phyloP scores from a whole-genome alignment of 2,113 vertebrate species.

The Elachura formosa region DNA sequence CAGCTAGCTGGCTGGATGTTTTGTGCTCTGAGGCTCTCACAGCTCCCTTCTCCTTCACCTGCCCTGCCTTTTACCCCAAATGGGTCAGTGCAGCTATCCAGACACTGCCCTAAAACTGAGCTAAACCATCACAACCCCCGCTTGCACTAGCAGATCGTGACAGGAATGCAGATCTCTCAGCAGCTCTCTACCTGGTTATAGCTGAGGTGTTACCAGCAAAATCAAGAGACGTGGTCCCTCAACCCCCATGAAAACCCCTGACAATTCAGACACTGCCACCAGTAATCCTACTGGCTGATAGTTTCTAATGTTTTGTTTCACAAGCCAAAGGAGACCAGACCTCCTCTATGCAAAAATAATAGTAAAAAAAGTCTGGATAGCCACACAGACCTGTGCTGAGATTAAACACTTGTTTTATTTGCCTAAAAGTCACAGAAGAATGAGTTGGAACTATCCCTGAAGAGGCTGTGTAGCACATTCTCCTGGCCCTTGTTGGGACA shows the following conservation, averaged over 20 bases:
- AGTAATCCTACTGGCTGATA: neutral
- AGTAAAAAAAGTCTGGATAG: neutral
- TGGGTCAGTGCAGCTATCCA: neutral
- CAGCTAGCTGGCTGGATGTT: neutral
- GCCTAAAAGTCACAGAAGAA: neutral
- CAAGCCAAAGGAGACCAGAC: neutral
- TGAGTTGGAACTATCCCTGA: neutral
- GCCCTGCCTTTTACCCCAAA: neutral
- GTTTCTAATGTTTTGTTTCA: neutral
- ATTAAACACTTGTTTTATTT: neutral
- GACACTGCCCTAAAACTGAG: neutral
- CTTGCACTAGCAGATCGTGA: too few relatives aligned
- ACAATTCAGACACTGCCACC: neutral
- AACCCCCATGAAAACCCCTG: too few relatives aligned
- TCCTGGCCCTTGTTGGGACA: neutral
- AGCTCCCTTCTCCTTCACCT: neutral
- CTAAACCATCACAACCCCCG: too few relatives aligned
- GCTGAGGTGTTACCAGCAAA: neutral
- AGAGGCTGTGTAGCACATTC: rapidly evolving
- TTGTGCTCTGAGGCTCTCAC: rapidly evolving
- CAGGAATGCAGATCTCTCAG: neutral
- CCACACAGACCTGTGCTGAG: neutral
- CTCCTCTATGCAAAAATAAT: neutral
- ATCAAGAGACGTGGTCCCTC: rapidly evolving
- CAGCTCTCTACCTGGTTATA: neutral